Evolutionary conservation across 92 coral and sea anemone species (phyloP), one percentile per base, ranked within the genome.

Genomic region (Bergia puertoricense): DNA sequence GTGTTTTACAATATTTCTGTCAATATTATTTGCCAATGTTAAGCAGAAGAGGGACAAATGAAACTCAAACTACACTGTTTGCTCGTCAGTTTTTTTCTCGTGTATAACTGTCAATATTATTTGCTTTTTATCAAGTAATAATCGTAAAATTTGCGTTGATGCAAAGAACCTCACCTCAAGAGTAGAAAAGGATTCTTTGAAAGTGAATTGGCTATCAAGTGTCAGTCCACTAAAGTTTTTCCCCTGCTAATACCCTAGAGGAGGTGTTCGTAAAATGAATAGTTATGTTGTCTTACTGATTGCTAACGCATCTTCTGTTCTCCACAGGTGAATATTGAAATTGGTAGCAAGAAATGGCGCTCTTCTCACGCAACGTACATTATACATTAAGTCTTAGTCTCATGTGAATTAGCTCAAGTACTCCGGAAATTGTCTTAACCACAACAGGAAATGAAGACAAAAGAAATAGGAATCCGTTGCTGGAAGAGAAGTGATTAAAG

Each of bases 401-500:
- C 76, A 72, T 4, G 18, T 36, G 76, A 36, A 36, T 50, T 20
- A 79, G 36, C 22, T 50, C 66, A 48, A 79, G 43, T 50, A 59
- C 54, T 50, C 82, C 82, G 66, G 59, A 79, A 79, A 79, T 79
- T 46, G 57, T 43, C 50, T 30, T 79, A 22, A 4, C 1, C 41
- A 44, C 38, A 79, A 79, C 82, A 48, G 82, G 82, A 79, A 79
- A 46, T 9, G 16, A 9, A 5, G 50, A 79, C 66, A 79, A 79
- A 79, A 46, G 82, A 48, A 8, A 7, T 30, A 20, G 41, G 42
- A 79, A 79, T 38, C 40, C 67, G 66, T 50, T 48, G 38, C 36
- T 79, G 9, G 67, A 79, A 79, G 11, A 39, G 51, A 36, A 23
- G 38, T 77, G 48, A 77, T 44, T 20, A 15, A 2, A 54, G 9